Percentiles rank a stretch among this genome's conserved stretches.
Conservation (phyloP, 2,888 invertebrate species). For the Platerodrilus igneus region DNA sequence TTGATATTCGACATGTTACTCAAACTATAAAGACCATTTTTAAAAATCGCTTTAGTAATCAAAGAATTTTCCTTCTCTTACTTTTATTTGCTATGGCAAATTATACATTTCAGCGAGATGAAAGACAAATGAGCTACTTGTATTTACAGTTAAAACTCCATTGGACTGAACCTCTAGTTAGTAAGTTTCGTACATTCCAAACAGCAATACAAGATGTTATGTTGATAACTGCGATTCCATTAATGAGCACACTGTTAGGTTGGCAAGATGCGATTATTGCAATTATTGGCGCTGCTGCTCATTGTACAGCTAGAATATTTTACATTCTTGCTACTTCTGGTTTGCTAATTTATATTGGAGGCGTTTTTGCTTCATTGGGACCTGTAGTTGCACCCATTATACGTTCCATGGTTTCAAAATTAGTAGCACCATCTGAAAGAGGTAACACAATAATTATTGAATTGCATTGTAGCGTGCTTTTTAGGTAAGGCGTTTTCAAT, state of each 20-base stretch:
- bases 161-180: conserved; percentile 67
- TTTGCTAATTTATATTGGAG: conserved; percentile 64
- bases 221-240: conserved; percentile 65
- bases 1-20: conserved; percentile 63
- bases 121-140: conserved; percentile 68
- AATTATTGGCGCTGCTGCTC: conserved; percentile 66
- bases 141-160: conserved; percentile 68
- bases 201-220: conserved; percentile 67
- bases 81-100: conserved; percentile 71
- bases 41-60: conserved; percentile 55
- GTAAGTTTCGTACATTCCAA: conserved; percentile 67
- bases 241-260: conserved; percentile 63
- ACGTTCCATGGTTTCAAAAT: conserved; percentile 77
- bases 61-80: conserved; percentile 61
- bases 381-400: conserved; percentile 75
- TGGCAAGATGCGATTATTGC: conserved; percentile 71
- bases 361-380: conserved; percentile 69
- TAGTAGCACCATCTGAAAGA: conserved; percentile 65
- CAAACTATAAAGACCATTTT: conserved; percentile 60
- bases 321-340: conserved; percentile 58
- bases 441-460: conserved; percentile 47
- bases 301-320: conserved; percentile 63
- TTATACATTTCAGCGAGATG: conserved; percentile 81
- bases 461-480: background rate
- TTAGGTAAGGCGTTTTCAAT: conserved; percentile 72